These are phyloP conservation scores for Altica lythri DNA, from an alignment of 2,888 invertebrate species.

Conservation along the genomic window DNA sequence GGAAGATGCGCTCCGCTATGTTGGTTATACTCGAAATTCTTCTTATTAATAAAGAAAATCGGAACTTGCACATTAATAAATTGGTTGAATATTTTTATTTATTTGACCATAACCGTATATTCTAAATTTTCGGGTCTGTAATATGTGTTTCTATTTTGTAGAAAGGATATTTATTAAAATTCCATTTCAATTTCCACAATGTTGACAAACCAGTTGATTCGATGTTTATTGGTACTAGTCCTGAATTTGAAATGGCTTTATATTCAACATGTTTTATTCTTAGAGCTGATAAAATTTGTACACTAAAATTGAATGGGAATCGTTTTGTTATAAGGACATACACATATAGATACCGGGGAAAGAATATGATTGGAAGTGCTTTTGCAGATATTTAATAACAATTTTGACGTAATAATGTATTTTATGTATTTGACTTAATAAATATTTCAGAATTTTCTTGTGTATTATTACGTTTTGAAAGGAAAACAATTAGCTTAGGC, in stretches of 20 bases:
- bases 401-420: no score
- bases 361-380: conserved; percentile 79
- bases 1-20: no score
- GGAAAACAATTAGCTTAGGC: no score
- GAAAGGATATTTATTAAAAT: conserved; percentile 78
- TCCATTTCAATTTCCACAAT: conserved; percentile 72
- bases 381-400: conserved; percentile 78
- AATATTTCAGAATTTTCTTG: no score
- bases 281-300: conserved; percentile 75
- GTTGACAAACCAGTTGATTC: conserved; percentile 77
- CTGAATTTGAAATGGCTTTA: conserved; percentile 88
- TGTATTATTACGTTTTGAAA: no score
- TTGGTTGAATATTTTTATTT: no score
- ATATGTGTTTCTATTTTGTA: conserved; percentile 58
- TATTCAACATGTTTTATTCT: conserved; percentile 86
- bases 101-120: no score
- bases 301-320: conserved; percentile 72
- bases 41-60: no score
- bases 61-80: no score
- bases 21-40: no score
- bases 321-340: conserved; percentile 75
- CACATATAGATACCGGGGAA: conserved; percentile 72
- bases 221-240: conserved; percentile 84
- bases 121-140: no score
- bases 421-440: no score